A percentile compares a stretch with the other conserved stretches of the same genome.
These are phyloP conservation scores for Cryptoleucopteryx plumbea DNA, from an alignment of 2,113 vertebrate genomes.

Conservation along the genomic window DNA sequence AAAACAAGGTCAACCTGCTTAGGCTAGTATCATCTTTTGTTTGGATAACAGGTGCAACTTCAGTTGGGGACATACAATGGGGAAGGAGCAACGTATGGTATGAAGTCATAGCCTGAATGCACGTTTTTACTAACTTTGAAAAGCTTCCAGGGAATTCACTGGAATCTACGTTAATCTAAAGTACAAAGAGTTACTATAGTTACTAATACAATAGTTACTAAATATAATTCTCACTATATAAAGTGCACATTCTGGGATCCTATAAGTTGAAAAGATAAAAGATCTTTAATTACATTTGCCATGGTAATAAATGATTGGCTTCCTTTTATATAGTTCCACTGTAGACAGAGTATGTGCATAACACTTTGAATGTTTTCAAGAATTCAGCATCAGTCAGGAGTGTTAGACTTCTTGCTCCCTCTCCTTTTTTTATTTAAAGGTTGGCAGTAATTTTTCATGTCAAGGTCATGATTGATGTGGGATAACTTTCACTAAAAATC, in stretches of 20 bases:
- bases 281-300: conserved; percentile 60
- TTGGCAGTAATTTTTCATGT: conserved; percentile 60
- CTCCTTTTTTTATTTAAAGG: conserved; percentile 49
- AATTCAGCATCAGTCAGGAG: neutral
- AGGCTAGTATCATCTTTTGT: neutral
- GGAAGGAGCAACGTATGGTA: neutral
- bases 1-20: neutral
- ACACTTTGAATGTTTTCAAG: conserved; percentile 39
- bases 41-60: neutral
- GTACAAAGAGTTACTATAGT: conserved; percentile 53
- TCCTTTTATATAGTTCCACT: conserved; percentile 4
- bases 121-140: neutral
- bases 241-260: neutral
- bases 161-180: conserved; percentile 34
- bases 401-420: neutral
- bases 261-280: conserved; percentile 43
- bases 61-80: neutral
- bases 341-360: neutral
- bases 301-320: conserved; percentile 29
- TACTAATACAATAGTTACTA: conserved; percentile 51
- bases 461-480: conserved; percentile 59
- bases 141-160: conserved; percentile 23
- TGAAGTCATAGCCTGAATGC: neutral
- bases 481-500: conserved; percentile 63
- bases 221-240: conserved; percentile 39